Conservation (phyloP, 2,797 vertebrate species). For the Coregonus sp. region DNA sequence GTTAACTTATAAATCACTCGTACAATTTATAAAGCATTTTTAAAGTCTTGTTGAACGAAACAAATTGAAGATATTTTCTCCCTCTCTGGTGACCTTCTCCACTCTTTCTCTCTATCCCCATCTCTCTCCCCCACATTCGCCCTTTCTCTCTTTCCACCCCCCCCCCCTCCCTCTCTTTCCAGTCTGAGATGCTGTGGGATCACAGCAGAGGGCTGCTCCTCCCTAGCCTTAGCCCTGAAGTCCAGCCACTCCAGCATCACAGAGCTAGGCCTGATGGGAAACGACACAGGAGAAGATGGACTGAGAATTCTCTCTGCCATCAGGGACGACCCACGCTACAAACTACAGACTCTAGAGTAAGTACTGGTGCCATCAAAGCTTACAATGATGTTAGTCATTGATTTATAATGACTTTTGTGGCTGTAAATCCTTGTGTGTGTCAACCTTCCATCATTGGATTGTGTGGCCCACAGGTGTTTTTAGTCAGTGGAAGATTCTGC, state of each 20-base stretch:
- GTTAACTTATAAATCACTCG: no score
- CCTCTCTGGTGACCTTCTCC: no score
- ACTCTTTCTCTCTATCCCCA: no score
- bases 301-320: slow-evolving; percentile 27
- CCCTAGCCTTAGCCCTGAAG: slow-evolving; percentile 39
- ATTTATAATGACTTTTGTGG: no score
- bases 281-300: slow-evolving; percentile 31
- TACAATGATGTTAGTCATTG: no score
- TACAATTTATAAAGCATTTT: neutral
- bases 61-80: neutral
- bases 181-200: slow-evolving; percentile 50
- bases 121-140: no score
- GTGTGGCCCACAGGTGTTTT: no score
- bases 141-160: no score
- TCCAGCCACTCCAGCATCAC: slow-evolving; percentile 38
- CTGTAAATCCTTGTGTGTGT: no score
- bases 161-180: neutral
- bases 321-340: slow-evolving; percentile 21
- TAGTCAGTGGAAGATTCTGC: no score
- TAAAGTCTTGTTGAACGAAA: neutral
- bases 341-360: slow-evolving; percentile 47
- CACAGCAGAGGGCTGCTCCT: slow-evolving; percentile 29
- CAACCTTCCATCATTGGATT: no score
- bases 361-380: slow-evolving; percentile 11
- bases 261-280: slow-evolving; percentile 55